Conservation (phyloP, 1,140 invertebrate species). For the Mesaphorura yosii region DNA sequence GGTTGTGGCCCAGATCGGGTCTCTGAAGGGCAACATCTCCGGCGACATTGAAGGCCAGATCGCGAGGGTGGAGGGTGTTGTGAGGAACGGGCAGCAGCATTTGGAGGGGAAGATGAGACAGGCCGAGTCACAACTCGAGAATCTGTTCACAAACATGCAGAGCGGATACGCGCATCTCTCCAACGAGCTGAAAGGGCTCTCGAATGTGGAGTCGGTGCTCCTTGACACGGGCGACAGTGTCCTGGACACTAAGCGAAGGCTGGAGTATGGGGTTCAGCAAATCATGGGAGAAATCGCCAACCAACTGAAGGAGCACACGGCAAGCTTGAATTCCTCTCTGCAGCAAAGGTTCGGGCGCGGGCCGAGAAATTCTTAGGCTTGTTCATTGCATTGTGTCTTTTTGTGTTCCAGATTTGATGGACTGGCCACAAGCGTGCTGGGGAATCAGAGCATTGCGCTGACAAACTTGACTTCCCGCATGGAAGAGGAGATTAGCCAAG, state of each 20-base stretch:
- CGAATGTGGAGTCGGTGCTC: conserved; percentile 65
- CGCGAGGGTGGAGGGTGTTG: conserved; percentile 15
- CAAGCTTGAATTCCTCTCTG: conserved; percentile 54
- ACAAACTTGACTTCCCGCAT: conserved; percentile 64
- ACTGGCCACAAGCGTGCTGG: conserved; percentile 44
- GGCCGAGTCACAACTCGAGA: conserved; percentile 43
- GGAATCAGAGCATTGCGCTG: conserved; percentile 58
- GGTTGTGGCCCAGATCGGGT: conserved; percentile 15
- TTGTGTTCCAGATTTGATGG: conserved; percentile 32
- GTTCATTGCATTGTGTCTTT: neutral
- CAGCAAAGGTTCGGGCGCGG: conserved; percentile 39
- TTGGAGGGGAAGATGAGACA: conserved; percentile 37
- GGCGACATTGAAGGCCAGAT: conserved; percentile 19
- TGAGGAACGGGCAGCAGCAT: conserved; percentile 24
- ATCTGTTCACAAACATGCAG: conserved; percentile 44
- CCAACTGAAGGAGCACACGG: conserved; percentile 51
- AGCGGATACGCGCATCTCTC: conserved; percentile 46
- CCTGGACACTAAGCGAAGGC: conserved; percentile 64
- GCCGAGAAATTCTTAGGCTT: neutral
- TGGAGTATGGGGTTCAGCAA: conserved; percentile 73
- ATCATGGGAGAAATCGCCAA: conserved; percentile 67
- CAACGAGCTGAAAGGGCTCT: conserved; percentile 45
- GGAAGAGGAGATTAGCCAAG: conserved; percentile 64
- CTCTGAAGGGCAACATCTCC: conserved; percentile 6
- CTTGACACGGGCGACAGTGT: conserved; percentile 72